Conservation (phyloP, 2,113 vertebrate species). For the Prionailurus bengalensis region DNA sequence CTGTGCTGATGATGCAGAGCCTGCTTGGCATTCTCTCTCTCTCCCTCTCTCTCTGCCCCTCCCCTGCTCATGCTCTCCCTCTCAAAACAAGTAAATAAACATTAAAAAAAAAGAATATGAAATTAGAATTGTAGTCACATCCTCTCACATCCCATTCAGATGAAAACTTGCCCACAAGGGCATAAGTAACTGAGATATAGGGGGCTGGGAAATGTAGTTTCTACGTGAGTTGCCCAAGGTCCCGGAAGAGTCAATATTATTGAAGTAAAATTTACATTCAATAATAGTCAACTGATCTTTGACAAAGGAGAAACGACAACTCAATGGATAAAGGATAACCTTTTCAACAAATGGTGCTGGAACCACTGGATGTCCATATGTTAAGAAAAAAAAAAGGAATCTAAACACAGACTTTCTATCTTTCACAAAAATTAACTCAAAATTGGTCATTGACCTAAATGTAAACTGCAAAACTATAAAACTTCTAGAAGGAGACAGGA, state of each 20-base stretch:
- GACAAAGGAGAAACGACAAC: neutral
- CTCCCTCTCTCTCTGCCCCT: too few species aligned
- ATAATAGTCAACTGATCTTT: neutral
- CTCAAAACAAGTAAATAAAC: too few species aligned
- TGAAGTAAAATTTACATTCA: constrained; percentile 4
- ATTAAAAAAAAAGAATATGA: neutral
- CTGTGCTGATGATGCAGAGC: too few species aligned
- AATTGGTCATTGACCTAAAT: neutral
- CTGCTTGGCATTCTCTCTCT: too few species aligned
- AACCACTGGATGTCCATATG: neutral
- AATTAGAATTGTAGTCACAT: neutral
- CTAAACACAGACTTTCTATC: neutral
- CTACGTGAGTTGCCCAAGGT: neutral
- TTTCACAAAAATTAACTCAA: constrained; percentile 17
- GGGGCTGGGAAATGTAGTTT: neutral
- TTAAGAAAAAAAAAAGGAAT: neutral
- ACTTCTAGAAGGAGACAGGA: neutral
- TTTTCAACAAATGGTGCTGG: neutral
- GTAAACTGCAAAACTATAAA: neutral
- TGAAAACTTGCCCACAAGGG: neutral
- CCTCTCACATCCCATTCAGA: neutral
- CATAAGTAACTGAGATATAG: neutral
- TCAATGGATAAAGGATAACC: neutral
- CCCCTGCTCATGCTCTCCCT: too few species aligned
- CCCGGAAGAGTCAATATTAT: neutral